Evolutionary conservation across 2,113 vertebrate species (phyloP).

Genomic region (Epinephelus cyanopodus): DNA sequence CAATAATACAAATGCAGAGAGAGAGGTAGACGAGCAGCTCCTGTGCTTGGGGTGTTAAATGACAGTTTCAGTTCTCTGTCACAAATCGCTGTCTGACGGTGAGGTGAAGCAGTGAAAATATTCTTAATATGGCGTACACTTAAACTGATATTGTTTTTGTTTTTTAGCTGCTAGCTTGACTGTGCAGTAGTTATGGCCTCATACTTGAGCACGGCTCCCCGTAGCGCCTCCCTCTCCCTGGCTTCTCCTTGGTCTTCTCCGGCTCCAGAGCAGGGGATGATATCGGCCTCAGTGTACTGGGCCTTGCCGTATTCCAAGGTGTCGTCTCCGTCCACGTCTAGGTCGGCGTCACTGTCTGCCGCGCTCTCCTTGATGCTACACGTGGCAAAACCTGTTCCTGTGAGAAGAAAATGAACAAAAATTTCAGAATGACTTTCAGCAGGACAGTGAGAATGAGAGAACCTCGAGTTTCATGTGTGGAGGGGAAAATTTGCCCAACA

Average conservation of each 20-base stretch:
- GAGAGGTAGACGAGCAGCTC: no score
- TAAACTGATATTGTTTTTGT: no score
- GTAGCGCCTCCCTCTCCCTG: constrained; percentile 96
- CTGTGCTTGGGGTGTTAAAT: no score
- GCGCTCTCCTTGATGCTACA: constrained; percentile 97
- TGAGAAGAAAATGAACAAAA: neutral
- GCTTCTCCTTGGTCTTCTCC: constrained; percentile 98
- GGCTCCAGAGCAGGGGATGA: constrained; percentile 97
- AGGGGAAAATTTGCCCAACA: no score
- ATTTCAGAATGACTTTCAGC: neutral
- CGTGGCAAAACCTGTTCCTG: constrained; percentile 97
- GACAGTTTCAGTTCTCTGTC: no score
- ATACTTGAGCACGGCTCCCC: constrained; percentile 98
- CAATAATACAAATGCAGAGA: no score
- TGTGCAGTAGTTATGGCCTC: constrained; percentile 39
- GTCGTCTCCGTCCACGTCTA: constrained; percentile 98
- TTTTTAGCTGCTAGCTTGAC: neutral
- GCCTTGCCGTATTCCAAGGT: constrained; percentile 98
- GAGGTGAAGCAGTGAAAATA: no score
- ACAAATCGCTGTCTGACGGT: no score
- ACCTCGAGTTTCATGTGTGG: no score
- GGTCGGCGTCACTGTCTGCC: constrained; percentile 96
- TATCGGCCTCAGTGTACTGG: constrained; percentile 98
- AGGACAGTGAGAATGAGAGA: neutral
- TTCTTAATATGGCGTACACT: no score